Percentiles rank a stretch among this genome's conserved stretches.
These are phyloP conservation scores for Chrysaora quinquecirrha DNA, from an alignment of 30 jellyfish, hydroid and myxozoan species.

Conservation along the genomic window DNA sequence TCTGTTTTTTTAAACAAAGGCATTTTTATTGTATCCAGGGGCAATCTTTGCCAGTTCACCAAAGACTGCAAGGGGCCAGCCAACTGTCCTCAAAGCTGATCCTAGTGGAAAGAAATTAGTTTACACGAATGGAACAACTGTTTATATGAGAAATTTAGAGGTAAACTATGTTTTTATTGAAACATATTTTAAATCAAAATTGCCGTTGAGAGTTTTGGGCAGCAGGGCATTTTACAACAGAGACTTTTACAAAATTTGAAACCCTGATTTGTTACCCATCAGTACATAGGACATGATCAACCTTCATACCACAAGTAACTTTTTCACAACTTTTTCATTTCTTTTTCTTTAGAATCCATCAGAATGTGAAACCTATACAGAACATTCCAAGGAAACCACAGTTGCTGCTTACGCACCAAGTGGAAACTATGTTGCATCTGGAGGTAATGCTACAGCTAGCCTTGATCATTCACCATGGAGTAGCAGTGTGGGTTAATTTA, in stretches of 20 bases:
- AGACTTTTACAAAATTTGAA: no score
- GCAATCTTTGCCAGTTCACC: constrained; percentile 92
- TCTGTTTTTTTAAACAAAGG: no score
- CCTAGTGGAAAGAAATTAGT: constrained; percentile 85
- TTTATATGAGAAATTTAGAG: constrained; percentile 86
- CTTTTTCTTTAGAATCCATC: constrained; percentile 71
- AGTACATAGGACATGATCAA: no score
- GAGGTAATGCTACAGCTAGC: constrained; percentile 87
- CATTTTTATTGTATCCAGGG: constrained; percentile 23
- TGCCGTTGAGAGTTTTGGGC: no score
- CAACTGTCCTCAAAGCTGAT: constrained; percentile 78
- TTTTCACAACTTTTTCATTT: no score
- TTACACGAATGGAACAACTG: constrained; percentile 87
- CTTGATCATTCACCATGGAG: no score
- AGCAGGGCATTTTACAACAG: no score
- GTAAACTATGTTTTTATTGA: no score
- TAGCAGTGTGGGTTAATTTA: no score
- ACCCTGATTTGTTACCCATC: no score
- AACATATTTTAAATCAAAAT: no score
- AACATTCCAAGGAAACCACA: constrained; percentile 89
- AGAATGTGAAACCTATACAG: constrained; percentile 75
- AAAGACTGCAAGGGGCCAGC: constrained; percentile 83
- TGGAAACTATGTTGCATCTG: constrained; percentile 92
- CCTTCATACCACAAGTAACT: no score
- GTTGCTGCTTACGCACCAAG: constrained; percentile 97